Evolutionary conservation across 2,888 invertebrate genomes (phyloP), one percentile per base, ranked within the genome.

Genomic region (Meandrusa payeni): DNA sequence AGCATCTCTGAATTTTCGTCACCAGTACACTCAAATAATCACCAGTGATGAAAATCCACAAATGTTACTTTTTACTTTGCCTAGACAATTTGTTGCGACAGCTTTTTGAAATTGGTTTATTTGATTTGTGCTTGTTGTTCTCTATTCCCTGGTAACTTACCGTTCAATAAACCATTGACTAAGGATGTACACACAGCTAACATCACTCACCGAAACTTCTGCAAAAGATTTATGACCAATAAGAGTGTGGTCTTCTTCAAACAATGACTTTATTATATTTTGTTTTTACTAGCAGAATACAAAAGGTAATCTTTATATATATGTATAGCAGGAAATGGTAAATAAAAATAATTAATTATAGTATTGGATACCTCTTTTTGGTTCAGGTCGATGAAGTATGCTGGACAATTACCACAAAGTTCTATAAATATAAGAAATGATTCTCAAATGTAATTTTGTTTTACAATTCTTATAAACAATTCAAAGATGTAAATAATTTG

Each of bases 211-310:
- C 90, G 89, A 90, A 88, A 89, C 87, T 93, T 93, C 93, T 93
- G 93, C 91, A 93, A 91, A 93, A 93, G 92, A 93, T 91, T 83
- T 87, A 91, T 87, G 92, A 91, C 92, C 91, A 91, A 89, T 91
- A 89, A 91, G 91, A 90, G 86, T 67, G 77, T 73, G 75, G 78
- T 72, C 76, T 73, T 69, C 39, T 73, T 74, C 69, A 74, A 66
- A 71, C 64, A 72, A 54, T 64, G 54, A 64, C 62, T 73, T 71
- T 60, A 61, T 51, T 48, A 49, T 34, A 61, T 49, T 59, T 55
- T 57, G 58, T 54, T 51, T 53, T 51, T 50, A 61, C 42, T 49
- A 47, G 57, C 48, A 49, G 49, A 54, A 55, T 57, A 57, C 55
- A 46, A 59, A 52, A 63, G 48, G 15, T 15, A 3, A 3, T 15